Conservation (phyloP, 2,797 vertebrate genomes). For the Typhlichthys eigenmanni region DNA sequence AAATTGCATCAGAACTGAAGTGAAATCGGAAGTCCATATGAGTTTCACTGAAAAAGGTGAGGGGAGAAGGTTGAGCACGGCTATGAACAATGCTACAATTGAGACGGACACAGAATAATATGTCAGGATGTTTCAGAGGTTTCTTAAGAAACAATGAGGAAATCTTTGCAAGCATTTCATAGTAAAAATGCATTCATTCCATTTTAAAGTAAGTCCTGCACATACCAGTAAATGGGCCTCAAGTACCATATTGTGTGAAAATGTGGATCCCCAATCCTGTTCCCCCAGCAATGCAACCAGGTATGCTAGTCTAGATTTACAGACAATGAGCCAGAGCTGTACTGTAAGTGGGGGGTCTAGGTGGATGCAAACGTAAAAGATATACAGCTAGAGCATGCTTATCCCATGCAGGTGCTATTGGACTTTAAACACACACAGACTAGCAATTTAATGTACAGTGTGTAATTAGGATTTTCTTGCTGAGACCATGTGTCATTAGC, state of each 20-base stretch:
- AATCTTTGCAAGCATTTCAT: constrained; percentile 16
- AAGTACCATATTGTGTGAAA: constrained; percentile 48
- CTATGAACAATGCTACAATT: constrained; percentile 7
- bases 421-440: constrained; percentile 59
- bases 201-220: constrained; percentile 17
- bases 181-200: constrained; percentile 1
- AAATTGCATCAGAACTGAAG: constrained; percentile 66
- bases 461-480: constrained; percentile 76
- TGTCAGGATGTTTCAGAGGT: neutral
- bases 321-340: constrained; percentile 25
- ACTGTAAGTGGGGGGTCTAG: constrained; percentile 57
- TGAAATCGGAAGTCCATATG: constrained; percentile 49
- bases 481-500: constrained; percentile 69
- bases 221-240: neutral
- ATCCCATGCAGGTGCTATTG: constrained; percentile 56
- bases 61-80: constrained; percentile 17
- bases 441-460: constrained; percentile 72
- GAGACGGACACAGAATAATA: constrained; percentile 11
- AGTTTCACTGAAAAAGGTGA: constrained; percentile 37
- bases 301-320: constrained; percentile 17
- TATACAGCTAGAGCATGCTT: constrained; percentile 23
- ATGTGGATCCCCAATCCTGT: constrained; percentile 54
- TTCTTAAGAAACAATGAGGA: neutral
- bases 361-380: neutral
- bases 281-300: constrained; percentile 55